These are phyloP conservation scores for Illadopsis cleaveri DNA, from an alignment of 2,113 vertebrate genomes.

Conservation along the genomic window DNA sequence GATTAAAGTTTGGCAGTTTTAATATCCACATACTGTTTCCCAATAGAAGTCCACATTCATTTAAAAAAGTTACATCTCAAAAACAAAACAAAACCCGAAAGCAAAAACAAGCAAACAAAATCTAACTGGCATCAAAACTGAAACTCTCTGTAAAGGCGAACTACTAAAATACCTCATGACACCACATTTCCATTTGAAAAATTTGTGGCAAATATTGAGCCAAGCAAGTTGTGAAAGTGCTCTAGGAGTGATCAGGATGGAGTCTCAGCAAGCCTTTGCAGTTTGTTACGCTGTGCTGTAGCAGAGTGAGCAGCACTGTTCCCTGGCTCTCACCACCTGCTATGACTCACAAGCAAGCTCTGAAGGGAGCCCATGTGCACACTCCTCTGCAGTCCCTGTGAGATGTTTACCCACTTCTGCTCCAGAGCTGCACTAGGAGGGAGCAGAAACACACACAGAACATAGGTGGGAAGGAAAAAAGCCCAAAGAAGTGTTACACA, in stretches of 20 bases:
- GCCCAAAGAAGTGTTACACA: background rate
- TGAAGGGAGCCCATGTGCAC: conserved; percentile 41
- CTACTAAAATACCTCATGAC: background rate
- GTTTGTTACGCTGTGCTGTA: background rate
- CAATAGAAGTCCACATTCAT: background rate
- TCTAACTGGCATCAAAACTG: background rate
- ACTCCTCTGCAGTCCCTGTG: conserved; percentile 57
- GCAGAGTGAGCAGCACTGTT: background rate
- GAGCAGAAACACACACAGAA: background rate
- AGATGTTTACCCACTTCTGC: conserved; percentile 11
- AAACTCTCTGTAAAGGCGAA: background rate
- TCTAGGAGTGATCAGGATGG: background rate
- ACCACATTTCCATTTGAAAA: background rate
- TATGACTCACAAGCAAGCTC: conserved; percentile 36
- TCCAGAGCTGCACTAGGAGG: background rate
- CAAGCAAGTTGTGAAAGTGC: background rate
- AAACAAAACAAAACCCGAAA: background rate
- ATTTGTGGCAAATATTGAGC: background rate
- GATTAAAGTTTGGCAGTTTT: background rate
- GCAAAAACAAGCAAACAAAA: background rate
- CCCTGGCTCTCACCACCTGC: background rate
- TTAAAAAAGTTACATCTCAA: background rate
- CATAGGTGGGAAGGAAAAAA: background rate
- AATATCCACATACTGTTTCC: background rate
- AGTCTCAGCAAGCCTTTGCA: background rate